Evolutionary conservation across 2,888 invertebrate genomes (phyloP).

Genomic region (Acleris sparsana): DNA sequence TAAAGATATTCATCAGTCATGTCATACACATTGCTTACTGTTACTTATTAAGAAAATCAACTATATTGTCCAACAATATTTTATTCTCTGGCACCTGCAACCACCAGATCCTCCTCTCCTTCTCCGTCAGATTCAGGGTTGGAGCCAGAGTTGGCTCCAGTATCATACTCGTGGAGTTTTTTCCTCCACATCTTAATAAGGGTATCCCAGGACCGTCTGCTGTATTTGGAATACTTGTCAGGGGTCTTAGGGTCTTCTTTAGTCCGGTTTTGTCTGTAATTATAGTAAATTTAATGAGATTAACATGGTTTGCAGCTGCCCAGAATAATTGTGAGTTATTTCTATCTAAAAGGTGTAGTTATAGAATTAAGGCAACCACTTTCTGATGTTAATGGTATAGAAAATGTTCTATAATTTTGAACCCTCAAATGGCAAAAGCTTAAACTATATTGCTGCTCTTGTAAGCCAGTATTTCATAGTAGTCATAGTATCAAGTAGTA

Average conservation of each 20-base stretch:
- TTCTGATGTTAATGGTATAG: no score
- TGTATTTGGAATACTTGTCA: conserved; percentile 93
- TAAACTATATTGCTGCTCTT: no score
- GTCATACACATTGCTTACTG: conserved; percentile 27
- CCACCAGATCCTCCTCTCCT: conserved; percentile 27
- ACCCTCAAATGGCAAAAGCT: no score
- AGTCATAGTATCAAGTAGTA: no score
- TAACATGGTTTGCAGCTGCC: no score
- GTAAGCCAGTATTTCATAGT: no score
- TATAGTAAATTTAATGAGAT: not conserved
- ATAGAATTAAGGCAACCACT: no score
- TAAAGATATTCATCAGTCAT: conserved; percentile 31
- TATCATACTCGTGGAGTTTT: conserved; percentile 91
- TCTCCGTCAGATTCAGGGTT: conserved; percentile 28
- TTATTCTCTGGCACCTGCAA: conserved; percentile 38
- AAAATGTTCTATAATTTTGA: no score
- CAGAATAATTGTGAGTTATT: no score
- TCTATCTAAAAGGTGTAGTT: no score
- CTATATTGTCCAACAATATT: conserved; percentile 4
- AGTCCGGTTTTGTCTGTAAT: conserved; percentile 82
- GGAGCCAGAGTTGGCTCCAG: conserved; percentile 45
- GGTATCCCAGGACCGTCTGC: conserved; percentile 96
- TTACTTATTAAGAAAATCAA: conserved; percentile 6
- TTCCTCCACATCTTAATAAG: conserved; percentile 94
- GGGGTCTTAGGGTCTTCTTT: conserved; percentile 94